Base-by-base conservation (phyloP, 2,888 invertebrate species). In the Diploptera punctata region DNA sequence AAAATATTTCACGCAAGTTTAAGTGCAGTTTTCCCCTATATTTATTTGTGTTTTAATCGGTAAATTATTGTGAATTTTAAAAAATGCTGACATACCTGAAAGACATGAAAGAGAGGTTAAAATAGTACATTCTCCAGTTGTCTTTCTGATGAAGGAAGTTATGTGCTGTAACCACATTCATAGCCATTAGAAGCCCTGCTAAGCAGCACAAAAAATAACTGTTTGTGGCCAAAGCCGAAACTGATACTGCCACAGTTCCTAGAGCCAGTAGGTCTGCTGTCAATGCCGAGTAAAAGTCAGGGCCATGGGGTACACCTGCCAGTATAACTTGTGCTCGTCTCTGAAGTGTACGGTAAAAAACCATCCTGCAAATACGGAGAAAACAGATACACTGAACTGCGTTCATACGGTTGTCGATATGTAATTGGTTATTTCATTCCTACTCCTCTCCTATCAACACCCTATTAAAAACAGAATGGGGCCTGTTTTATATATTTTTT, bases 91-190 rank as follows among this genome's bases (percentile, higher is more conserved):
- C 31, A 2, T 80, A 89, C 90, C 86, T 85, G 67, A 89, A 88
- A 1, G 90, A 89, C 86, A 92, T 84, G 77, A 90, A 80, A 19
- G 87, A 86, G 74, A 94, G 82, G 78, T 93, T 91, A 78, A 92
- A 92, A 73, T 91, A 88, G 79, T 90, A 91, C 91, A 93, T 93
- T 71, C 93, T 87, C 87, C 91, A 92, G 80, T 90, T 93, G 73
- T 93, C 90, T 73, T 85, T 88, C 78, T 88, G 87, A 79, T 94
- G 94, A 77, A 93, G 89, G 79, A 90, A 94, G 80, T 94, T 94
- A 80, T 94, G 94, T 0, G 90, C 87, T 1, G 86, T 85, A 13
- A 91, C 86, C 0, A 86, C 83, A 0, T 88, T 83, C 85, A 89
- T 87, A 0, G 87, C 84, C 1, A 93, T 80, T 1, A 87, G 82